Evolutionary conservation across 2,797 vertebrate genomes (phyloP), one percentile per base, ranked within the genome.

Genomic region (Microctenopoma stevenorrisi): DNA sequence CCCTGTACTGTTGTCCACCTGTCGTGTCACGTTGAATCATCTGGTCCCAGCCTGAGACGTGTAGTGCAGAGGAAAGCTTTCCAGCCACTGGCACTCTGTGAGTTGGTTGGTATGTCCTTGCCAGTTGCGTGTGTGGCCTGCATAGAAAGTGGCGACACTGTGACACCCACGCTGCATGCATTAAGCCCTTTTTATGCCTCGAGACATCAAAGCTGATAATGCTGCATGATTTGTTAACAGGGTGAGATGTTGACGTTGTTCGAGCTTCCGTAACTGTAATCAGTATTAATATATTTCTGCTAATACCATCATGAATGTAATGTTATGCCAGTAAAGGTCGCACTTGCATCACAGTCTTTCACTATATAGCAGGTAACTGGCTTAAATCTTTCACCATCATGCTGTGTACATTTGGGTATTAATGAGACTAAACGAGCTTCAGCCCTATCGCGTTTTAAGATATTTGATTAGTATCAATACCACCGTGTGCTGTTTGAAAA

Each of bases 21-120:
- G 76, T 76, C 76, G 50, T 14, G 74, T 71, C 78, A 63, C 49
- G 9, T 76, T 26, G 1, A 47, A 75, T 87, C 82, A 85, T 57
- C 46, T 54, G 62, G 50, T 59, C 47, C 22, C 30, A 43, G 75
- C 68, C 60, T 44, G 76, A 85, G 73, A 79, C 26, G 76, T 64
- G 66, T 43, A 63, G 57, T 35, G 65, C 43, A 10, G 56, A 53
- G 46, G 46, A 46, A 66, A 68, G 55, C 60, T 50, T 68, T 75
- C 56, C 62, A 66, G 83, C 75, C 42, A 58, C 72, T 5, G 66
- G 47, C 54, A 67, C 60, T 67, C 64, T 72, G 70, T 38, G 66
- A 71, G 62, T 63, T 14, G 22, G n/a, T 78, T 50, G 33, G 33
- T 35, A 7, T 74, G 70, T 62, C 71, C 72, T 64, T 56, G 76